Evolutionary conservation across 2,888 invertebrate species (phyloP).

Genomic region (Spilarctia lutea): DNA sequence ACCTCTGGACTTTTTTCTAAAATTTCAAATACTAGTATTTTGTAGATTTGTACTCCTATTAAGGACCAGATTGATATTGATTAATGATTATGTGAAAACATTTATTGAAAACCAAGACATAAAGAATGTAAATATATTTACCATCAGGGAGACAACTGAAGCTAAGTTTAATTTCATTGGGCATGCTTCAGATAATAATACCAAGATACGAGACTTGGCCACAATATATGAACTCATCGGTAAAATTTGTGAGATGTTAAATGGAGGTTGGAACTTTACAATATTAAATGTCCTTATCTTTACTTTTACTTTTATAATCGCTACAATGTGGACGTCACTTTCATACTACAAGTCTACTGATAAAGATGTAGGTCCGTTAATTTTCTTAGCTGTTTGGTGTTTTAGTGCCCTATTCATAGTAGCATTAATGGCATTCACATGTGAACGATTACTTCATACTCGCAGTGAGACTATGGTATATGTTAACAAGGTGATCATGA

Average conservation of each 20-base stretch:
- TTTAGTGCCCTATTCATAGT: constrained; percentile 54
- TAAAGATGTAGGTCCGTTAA: constrained; percentile 31
- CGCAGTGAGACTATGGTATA: constrained; percentile 63
- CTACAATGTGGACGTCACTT: constrained; percentile 66
- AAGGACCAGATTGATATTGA: constrained; percentile 54
- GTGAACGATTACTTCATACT: constrained; percentile 45
- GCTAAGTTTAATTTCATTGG: constrained; percentile 56
- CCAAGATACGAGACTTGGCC: constrained; percentile 64
- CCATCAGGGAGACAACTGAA: constrained; percentile 46
- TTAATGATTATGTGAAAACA: constrained; percentile 61
- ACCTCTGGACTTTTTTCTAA: constrained; percentile 57
- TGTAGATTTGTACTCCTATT: constrained; percentile 62
- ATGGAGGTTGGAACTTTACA: constrained; percentile 69
- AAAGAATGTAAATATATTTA: constrained; percentile 49
- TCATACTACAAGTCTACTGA: constrained; percentile 57
- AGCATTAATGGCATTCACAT: constrained; percentile 56
- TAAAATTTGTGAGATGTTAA: constrained; percentile 60
- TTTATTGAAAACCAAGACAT: constrained; percentile 58
- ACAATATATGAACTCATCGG: constrained; percentile 64
- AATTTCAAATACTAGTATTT: constrained; percentile 63
- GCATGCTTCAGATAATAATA: constrained; percentile 50
- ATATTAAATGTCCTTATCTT: constrained; percentile 66
- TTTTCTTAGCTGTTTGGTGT: constrained; percentile 56
- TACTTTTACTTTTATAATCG: constrained; percentile 66
- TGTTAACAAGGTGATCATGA: constrained; percentile 72